Evolutionary conservation across 2,113 vertebrate genomes (phyloP).

Genomic region (Mastomys coucha): DNA sequence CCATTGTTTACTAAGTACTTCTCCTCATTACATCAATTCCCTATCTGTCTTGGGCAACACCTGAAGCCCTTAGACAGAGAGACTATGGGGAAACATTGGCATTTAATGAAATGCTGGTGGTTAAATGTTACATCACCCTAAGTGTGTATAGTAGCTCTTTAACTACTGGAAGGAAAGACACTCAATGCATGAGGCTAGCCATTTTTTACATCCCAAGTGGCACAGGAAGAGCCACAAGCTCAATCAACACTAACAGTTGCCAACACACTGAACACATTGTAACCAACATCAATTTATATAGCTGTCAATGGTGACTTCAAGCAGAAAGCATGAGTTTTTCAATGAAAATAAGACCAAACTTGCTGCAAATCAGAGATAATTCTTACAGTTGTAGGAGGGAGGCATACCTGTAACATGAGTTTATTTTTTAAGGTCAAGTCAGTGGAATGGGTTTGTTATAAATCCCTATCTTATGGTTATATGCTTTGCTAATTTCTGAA

Average conservation of each 20-base stretch:
- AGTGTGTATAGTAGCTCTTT: background rate
- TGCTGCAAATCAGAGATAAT: background rate
- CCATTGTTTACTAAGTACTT: background rate
- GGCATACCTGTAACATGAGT: background rate
- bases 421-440: background rate
- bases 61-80: background rate
- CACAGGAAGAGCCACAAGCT: background rate
- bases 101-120: background rate
- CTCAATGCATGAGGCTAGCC: background rate
- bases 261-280: background rate
- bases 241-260: background rate
- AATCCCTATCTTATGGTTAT: background rate
- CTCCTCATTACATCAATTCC: background rate
- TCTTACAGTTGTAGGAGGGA: background rate
- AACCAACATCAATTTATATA: background rate
- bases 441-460: background rate
- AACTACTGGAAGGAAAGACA: constrained; percentile 4
- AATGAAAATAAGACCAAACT: background rate
- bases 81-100: background rate
- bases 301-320: background rate
- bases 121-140: background rate
- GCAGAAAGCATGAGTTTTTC: background rate
- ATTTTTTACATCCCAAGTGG: background rate
- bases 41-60: background rate
- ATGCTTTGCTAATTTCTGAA: background rate